Base-by-base conservation (phyloP, 2,797 vertebrate genomes). In the Aselliscus stoliczkanus region DNA sequence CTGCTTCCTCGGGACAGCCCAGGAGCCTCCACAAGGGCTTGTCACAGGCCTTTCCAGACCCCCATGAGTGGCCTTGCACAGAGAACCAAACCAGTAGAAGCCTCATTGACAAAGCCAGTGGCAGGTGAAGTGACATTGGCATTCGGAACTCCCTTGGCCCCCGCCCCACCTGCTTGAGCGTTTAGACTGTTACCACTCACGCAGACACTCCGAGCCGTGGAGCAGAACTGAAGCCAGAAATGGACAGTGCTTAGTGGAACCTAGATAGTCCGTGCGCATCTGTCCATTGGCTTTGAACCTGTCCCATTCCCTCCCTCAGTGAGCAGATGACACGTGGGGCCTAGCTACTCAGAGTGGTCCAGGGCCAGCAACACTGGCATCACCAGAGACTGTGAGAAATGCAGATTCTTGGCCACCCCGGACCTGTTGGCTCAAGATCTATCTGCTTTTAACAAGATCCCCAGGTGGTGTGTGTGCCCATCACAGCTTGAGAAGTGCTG, bases 1-100 rank as follows among this genome's bases (percentile, higher is more conserved):
- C 96, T 83, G 77, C 94, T 92, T 89, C 89, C 96, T 97, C 52
- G 5, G 93, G 0, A 98, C 29, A 93, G 23, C 95, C 80, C 70
- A 64, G 14, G 1, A 64, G 76, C 86, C 80, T 96, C n/a, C n/a
- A 10, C n/a, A 18, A 47, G 67, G 34, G 67, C 62, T 65, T 20
- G 18, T 64, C 94, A 72, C 15, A 62, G 70, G 20, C 70, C 54
- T 69, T 84, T 18, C 14, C 5, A 50, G 58, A 17, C 14, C 42
- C 50, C 18, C 0, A 0, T 1, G 20, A 62, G 60, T 27, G 77
- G 69, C 29, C 73, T 37, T 7, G 0, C 44, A 65, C 4, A 0
- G 29, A 34, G 67, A 82, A 50, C 58, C 25, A 76, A 70, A 11
- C 34, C 12, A 23, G 37, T 0, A 0, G 39, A 47, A 88, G 47